phyloP scores from a whole-genome alignment of 2,888 invertebrate species.

The Bellardia pandia region DNA sequence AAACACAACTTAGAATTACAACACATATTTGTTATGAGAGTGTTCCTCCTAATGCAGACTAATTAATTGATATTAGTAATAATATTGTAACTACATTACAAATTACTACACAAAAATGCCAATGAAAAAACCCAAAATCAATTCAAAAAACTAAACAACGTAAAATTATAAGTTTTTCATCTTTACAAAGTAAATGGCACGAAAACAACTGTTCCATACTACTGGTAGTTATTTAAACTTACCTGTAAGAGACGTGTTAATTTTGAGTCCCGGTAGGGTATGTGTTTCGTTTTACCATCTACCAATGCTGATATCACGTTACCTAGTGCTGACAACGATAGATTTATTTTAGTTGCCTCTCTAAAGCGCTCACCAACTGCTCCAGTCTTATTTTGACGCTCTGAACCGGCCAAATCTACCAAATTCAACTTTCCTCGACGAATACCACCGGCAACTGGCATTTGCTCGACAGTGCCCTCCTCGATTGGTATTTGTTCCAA shows the following conservation, averaged over 20 bases:
- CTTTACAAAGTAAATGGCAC: too few species aligned
- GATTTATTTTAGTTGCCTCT: constrained; percentile 95
- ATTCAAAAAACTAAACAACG: too few species aligned
- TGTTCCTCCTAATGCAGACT: too few species aligned
- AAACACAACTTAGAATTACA: too few species aligned
- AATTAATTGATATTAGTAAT: too few species aligned
- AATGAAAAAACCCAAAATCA: too few species aligned
- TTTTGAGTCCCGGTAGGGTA: constrained; percentile 94
- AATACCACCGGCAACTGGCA: constrained; percentile 75
- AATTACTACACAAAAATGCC: too few species aligned
- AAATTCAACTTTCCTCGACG: constrained; percentile 89
- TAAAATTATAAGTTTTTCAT: too few species aligned
- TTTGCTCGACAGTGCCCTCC: constrained; percentile 31
- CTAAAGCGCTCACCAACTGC: constrained; percentile 93
- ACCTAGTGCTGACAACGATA: constrained; percentile 92
- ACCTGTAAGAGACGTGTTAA: constrained; percentile 91
- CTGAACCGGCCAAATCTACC: constrained; percentile 95
- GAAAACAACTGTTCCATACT: background rate
- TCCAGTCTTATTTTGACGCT: constrained; percentile 93
- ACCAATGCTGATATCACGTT: constrained; percentile 95
- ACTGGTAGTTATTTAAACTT: constrained; percentile 61
- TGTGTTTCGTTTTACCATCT: constrained; percentile 91
- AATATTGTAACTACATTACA: too few species aligned
- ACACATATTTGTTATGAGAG: too few species aligned
- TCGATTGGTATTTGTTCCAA: constrained; percentile 89